These are phyloP conservation scores for Rhagonycha lutea DNA, from an alignment of 2,888 invertebrate genomes.

Conservation along the genomic window DNA sequence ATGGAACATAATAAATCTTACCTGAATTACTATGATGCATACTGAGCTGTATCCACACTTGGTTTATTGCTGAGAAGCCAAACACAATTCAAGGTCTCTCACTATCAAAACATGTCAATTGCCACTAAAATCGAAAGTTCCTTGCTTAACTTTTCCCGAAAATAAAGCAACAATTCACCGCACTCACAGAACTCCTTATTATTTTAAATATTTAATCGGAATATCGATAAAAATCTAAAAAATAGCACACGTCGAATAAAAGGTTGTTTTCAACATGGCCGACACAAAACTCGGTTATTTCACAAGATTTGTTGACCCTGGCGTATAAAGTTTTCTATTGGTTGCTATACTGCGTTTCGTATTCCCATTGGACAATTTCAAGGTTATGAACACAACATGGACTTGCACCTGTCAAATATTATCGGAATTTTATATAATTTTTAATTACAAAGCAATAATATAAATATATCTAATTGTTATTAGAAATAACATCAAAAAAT, in stretches of 20 bases:
- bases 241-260: conserved; percentile 55
- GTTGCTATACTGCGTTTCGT: conserved; percentile 47
- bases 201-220: conserved; percentile 36
- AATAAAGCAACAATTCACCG: conserved; percentile 34
- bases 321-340: conserved; percentile 51
- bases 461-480: neutral
- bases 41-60: conserved; percentile 49
- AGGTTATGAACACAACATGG: conserved; percentile 57
- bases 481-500: neutral
- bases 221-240: conserved; percentile 50
- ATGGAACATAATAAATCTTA: conserved; percentile 32
- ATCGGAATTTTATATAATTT: conserved; percentile 6
- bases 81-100: conserved; percentile 55
- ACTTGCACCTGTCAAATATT: conserved; percentile 54
- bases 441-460: neutral
- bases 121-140: conserved; percentile 39
- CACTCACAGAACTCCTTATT: conserved; percentile 37
- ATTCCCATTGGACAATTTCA: conserved; percentile 54
- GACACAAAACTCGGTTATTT: conserved; percentile 57
- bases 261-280: conserved; percentile 59
- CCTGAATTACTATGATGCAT: conserved; percentile 50
- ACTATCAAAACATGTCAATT: conserved; percentile 50
- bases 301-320: conserved; percentile 60
- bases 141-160: conserved; percentile 39
- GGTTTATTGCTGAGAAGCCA: conserved; percentile 46